These are phyloP conservation scores for Cheirogaleus major DNA, from an alignment of 2,797 vertebrate species.

Conservation along the genomic window DNA sequence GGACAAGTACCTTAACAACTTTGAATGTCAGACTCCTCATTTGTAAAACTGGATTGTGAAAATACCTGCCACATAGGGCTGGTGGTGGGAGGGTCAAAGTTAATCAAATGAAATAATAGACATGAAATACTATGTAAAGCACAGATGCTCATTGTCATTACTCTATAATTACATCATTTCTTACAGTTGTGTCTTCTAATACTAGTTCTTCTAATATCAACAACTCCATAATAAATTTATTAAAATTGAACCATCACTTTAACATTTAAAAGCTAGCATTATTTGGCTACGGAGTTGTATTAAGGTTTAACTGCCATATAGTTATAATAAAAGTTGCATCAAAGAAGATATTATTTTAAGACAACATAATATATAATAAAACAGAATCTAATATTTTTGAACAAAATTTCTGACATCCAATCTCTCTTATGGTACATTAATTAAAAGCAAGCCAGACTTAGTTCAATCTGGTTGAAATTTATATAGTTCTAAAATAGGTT, in stretches of 20 bases:
- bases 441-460: not conserved
- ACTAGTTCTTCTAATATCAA: constrained; percentile 15
- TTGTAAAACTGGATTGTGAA: not conserved
- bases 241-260: constrained; percentile 30
- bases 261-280: constrained; percentile 14
- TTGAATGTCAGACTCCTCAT: not conserved
- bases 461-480: not conserved
- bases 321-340: not conserved
- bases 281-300: not conserved
- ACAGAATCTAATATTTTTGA: constrained; percentile 6
- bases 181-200: not conserved
- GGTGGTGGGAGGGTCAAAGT: not conserved
- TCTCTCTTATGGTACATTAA: not conserved
- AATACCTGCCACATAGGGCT: not conserved
- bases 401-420: not conserved
- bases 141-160: not conserved
- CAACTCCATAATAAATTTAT: not conserved
- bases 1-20: not conserved
- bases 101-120: not conserved
- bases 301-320: constrained; percentile 11
- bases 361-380: not conserved
- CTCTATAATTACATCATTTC: not conserved
- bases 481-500: not conserved
- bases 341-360: constrained; percentile 1
- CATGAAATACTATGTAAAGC: not conserved